Conservation (phyloP, 2,113 vertebrate genomes). For the Scortum barcoo region DNA sequence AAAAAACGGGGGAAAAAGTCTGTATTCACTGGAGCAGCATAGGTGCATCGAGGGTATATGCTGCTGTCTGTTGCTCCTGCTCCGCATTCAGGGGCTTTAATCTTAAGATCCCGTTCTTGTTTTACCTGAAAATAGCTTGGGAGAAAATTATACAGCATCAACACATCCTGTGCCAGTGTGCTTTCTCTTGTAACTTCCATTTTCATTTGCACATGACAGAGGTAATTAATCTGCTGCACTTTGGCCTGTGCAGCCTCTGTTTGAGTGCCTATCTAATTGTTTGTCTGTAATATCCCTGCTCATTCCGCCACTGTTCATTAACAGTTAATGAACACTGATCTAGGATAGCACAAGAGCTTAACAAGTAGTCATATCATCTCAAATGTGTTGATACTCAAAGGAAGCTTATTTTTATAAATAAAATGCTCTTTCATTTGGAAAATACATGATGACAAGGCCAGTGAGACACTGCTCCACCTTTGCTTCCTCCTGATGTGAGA, state of each 20-base stretch:
- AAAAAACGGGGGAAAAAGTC: conserved; percentile 26
- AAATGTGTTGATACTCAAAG: conserved; percentile 52
- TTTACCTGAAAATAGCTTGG: conserved; percentile 16
- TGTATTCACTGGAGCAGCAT: conserved; percentile 57
- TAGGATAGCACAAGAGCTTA: conserved; percentile 39
- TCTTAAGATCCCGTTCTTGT: conserved; percentile 13
- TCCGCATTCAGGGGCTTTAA: conserved; percentile 31
- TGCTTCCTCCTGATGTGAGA: not conserved
- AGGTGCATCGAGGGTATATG: conserved; percentile 49
- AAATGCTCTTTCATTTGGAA: conserved; percentile 15
- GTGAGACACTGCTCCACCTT: conserved; percentile 4
- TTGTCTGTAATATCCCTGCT: conserved; percentile 81
- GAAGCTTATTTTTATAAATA: conserved; percentile 13
- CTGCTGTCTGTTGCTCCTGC: conserved; percentile 34
- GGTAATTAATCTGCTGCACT: conserved; percentile 74
- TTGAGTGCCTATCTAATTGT: conserved; percentile 85
- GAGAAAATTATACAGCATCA: conserved; percentile 15
- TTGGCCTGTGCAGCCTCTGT: conserved; percentile 82
- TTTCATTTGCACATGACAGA: conserved; percentile 55
- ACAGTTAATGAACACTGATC: conserved; percentile 62
- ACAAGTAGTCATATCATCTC: conserved; percentile 57
- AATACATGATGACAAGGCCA: not conserved
- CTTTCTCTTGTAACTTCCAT: conserved; percentile 37
- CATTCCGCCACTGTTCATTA: conserved; percentile 76
- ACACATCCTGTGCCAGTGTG: not conserved